phyloP scores from a whole-genome alignment of 92 coral and sea anemone genomes.

The Phenganax subtilis region DNA sequence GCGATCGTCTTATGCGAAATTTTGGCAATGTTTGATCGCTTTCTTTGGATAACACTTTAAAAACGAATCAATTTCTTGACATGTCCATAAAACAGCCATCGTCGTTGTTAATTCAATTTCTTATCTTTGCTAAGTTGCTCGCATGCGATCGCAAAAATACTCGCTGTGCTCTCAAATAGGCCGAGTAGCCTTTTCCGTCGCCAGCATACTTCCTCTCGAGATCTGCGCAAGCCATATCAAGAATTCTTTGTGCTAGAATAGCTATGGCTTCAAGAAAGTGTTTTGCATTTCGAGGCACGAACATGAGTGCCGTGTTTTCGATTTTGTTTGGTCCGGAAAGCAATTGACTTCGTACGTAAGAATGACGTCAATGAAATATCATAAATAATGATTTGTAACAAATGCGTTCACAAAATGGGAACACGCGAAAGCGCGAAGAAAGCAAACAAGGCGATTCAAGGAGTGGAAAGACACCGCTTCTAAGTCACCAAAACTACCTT shows the following conservation, averaged over 20 bases:
- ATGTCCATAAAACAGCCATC: background rate
- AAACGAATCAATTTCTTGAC: background rate
- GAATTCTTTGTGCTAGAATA: background rate
- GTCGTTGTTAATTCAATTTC: background rate
- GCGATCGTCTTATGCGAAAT: no score
- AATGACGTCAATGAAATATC: slow-evolving; percentile 31
- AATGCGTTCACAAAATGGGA: background rate
- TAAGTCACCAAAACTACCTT: background rate
- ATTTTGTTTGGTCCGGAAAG: slow-evolving; percentile 29
- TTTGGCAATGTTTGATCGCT: no score
- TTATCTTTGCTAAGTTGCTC: background rate
- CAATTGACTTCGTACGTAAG: slow-evolving; percentile 1
- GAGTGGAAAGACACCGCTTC: background rate
- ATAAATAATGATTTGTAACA: background rate
- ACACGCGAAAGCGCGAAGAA: background rate
- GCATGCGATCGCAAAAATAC: background rate
- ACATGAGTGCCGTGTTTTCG: background rate
- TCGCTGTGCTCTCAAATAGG: no score
- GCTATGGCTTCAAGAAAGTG: background rate
- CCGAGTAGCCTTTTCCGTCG: background rate
- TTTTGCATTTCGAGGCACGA: background rate
- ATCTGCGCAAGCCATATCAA: background rate
- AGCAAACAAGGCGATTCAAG: background rate
- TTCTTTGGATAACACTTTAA: background rate
- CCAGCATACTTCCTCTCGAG: background rate